These are phyloP conservation scores for Sebastes nivosus DNA, from an alignment of 2,797 vertebrate genomes.

Conservation along the genomic window DNA sequence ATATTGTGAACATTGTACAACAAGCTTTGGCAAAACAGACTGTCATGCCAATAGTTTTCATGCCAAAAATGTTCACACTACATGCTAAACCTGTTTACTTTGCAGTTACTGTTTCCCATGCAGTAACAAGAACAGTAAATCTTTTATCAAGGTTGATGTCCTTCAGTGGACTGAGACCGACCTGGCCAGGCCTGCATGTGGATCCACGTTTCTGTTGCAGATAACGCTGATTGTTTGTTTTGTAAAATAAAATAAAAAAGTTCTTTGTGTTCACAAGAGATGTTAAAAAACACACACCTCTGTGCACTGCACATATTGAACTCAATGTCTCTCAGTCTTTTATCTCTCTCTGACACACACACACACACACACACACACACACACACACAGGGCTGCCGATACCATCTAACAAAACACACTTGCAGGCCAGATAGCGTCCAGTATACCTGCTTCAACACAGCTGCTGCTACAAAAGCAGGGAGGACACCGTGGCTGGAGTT, in stretches of 20 bases:
- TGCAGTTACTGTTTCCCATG: slow-evolving; percentile 45
- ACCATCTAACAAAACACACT: slow-evolving; percentile 81
- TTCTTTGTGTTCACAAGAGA: slow-evolving; percentile 56
- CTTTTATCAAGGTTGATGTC: slow-evolving; percentile 62
- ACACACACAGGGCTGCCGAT: slow-evolving; percentile 69
- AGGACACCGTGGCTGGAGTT: slow-evolving; percentile 76
- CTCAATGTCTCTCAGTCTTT: slow-evolving; percentile 15
- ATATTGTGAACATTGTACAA: neutral
- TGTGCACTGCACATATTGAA: slow-evolving; percentile 27
- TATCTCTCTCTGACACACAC: slow-evolving; percentile 21
- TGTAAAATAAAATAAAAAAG: slow-evolving; percentile 52
- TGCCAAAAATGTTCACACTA: neutral
- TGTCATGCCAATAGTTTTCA: neutral
- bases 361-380: neutral
- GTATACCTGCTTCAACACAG: slow-evolving; percentile 83
- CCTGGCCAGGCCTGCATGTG: slow-evolving; percentile 41
- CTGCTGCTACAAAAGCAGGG: slow-evolving; percentile 84
- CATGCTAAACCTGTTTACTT: slow-evolving; percentile 7
- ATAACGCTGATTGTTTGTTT: slow-evolving; percentile 64
- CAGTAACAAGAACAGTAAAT: slow-evolving; percentile 33
- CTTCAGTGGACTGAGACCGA: slow-evolving; percentile 51
- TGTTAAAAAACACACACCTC: slow-evolving; percentile 41
- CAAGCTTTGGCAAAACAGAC: neutral
- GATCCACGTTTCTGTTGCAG: slow-evolving; percentile 61
- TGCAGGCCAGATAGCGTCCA: slow-evolving; percentile 76